Conservation (phyloP, 2,797 vertebrate species). For the Nannoperca obscura region DNA sequence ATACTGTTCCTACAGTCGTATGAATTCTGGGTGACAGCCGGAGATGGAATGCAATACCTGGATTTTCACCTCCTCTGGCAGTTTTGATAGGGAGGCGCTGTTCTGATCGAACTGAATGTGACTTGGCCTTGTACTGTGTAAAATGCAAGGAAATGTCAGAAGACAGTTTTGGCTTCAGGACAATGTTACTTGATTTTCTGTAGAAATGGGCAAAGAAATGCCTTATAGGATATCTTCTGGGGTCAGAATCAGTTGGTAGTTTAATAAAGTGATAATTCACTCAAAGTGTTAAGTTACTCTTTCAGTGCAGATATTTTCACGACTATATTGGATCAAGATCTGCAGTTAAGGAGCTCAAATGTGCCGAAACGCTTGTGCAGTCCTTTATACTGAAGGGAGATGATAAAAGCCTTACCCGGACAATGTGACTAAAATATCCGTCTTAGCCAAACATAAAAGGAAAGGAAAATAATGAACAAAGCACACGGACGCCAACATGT, state of each 20-base stretch:
- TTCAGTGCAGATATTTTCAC: no score
- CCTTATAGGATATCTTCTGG: no score
- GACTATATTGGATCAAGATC: background rate
- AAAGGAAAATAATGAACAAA: conserved; percentile 5
- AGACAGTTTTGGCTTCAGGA: no score
- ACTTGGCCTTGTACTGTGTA: no score
- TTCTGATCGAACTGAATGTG: no score
- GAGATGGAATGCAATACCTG: background rate
- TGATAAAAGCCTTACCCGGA: fast-evolving
- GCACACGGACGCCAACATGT: conserved; percentile 17
- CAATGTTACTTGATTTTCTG: no score
- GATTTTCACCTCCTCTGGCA: background rate
- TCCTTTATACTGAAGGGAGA: background rate
- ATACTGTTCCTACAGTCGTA: no score
- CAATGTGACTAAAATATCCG: background rate
- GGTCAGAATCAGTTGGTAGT: no score
- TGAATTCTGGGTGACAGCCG: background rate
- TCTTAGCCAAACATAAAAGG: background rate
- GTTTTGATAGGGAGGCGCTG: background rate
- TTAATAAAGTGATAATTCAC: no score
- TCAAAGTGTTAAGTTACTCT: no score
- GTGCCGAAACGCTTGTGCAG: background rate
- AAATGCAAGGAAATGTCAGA: no score
- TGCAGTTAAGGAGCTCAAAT: background rate
- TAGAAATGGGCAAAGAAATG: no score